Evolutionary conservation across 2,888 invertebrate genomes (phyloP).

Genomic region (Chesias legatella): DNA sequence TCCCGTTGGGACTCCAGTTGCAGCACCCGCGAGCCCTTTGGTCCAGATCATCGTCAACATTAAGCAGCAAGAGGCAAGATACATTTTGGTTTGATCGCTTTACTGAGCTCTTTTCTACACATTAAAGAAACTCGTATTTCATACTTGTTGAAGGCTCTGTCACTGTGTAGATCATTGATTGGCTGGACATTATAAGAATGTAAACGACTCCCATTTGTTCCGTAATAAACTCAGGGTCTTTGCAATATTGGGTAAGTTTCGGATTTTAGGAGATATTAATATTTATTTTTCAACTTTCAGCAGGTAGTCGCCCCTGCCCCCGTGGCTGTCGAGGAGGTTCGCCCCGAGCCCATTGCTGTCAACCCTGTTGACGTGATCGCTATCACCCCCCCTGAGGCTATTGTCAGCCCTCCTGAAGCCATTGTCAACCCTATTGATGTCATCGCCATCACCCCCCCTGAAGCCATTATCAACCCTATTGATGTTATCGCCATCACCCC

Average conservation of each 20-base stretch:
- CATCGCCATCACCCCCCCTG: conserved; percentile 29
- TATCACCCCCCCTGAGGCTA: not conserved
- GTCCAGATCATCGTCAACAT: conserved; percentile 30
- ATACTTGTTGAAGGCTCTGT: no score
- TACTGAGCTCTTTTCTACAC: no score
- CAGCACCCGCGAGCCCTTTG: conserved; percentile 40
- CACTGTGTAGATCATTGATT: no score
- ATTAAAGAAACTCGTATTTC: no score
- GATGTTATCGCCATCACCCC: conserved; percentile 31
- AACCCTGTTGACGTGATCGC: conserved; percentile 8
- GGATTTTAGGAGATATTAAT: no score
- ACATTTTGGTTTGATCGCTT: no score
- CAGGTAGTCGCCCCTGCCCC: conserved; percentile 9
- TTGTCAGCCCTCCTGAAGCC: conserved; percentile 13
- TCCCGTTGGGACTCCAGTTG: conserved; percentile 19
- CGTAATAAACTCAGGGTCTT: no score
- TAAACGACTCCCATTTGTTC: no score
- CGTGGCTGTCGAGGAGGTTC: conserved; percentile 19
- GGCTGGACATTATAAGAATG: no score
- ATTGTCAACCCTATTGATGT: conserved; percentile 30
- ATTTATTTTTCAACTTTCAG: no score
- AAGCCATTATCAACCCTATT: conserved; percentile 28
- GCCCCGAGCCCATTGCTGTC: conserved; percentile 4
- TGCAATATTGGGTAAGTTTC: no score
- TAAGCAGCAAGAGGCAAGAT: conserved; percentile 20